Percentiles rank a stretch among this genome's conserved stretches.
These are phyloP conservation scores for Amphiprion ocellaris DNA, from an alignment of 2,113 vertebrate species.

Conservation along the genomic window DNA sequence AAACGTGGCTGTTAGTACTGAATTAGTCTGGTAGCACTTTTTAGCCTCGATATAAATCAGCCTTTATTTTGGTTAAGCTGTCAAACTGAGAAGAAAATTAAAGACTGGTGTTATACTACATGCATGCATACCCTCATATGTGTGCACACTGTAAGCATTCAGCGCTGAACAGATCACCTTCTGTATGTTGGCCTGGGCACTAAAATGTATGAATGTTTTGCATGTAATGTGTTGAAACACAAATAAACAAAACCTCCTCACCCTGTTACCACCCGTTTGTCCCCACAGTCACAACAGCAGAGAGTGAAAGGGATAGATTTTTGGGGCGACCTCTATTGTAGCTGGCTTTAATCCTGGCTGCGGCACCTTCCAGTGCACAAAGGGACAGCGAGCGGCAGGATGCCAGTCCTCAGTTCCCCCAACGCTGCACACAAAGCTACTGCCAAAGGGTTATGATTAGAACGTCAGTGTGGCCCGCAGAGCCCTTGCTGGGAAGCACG, in stretches of 20 bases:
- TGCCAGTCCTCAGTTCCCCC: constrained; percentile 75
- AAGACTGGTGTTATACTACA: no score
- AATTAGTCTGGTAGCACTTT: neutral
- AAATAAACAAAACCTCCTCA: neutral
- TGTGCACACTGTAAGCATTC: neutral
- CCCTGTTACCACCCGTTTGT: constrained; percentile 15
- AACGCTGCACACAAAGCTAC: constrained; percentile 74
- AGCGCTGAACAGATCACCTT: no score
- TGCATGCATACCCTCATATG: neutral
- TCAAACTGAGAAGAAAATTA: neutral
- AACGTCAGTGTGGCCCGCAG: constrained; percentile 73
- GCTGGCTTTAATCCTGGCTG: constrained; percentile 74
- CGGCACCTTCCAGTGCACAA: constrained; percentile 75
- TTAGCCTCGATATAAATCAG: no score
- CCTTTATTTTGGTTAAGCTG: neutral
- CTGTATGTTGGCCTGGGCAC: no score
- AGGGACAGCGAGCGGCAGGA: constrained; percentile 73
- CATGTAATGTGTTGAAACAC: neutral
- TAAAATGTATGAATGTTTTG: constrained; percentile 15
- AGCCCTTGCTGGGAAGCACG: constrained; percentile 71
- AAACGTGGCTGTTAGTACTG: neutral
- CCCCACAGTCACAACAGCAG: constrained; percentile 18
- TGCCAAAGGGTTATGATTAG: constrained; percentile 80
- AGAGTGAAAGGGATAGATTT: constrained; percentile 58
- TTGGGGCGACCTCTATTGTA: constrained; percentile 68